Percentiles rank a stretch among this genome's conserved stretches.
Conservation (phyloP, 1,140 invertebrate species). For the Drosophila nikananu region DNA sequence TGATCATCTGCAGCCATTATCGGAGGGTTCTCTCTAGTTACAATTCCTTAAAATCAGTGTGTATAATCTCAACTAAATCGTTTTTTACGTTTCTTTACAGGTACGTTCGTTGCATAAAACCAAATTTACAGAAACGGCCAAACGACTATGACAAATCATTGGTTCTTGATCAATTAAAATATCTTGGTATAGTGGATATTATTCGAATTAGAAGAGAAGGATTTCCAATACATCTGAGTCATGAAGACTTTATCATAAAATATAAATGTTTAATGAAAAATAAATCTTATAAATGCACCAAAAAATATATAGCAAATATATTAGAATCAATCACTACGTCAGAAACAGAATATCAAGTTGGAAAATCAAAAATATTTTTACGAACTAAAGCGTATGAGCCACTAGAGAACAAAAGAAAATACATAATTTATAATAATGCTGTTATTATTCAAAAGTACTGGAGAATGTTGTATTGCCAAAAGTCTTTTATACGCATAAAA, state of each 20-base stretch:
- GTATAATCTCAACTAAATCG: neutral
- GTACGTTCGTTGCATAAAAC: conserved; percentile 98
- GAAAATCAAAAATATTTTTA: conserved; percentile 95
- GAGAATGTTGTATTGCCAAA: conserved; percentile 88
- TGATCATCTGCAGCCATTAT: too few relatives aligned
- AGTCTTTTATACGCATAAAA: conserved; percentile 80
- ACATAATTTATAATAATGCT: conserved; percentile 90
- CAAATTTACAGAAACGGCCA: conserved; percentile 94
- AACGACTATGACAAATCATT: conserved; percentile 93
- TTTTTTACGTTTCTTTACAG: conserved; percentile 84
- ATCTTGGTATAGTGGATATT: conserved; percentile 98
- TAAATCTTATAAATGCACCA: conserved; percentile 39
- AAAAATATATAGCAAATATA: conserved; percentile 78
- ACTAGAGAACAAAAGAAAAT: conserved; percentile 92
- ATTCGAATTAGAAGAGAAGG: conserved; percentile 97
- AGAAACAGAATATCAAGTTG: conserved; percentile 95
- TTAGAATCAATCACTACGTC: conserved; percentile 88
- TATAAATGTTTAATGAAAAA: conserved; percentile 75
- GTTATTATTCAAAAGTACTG: conserved; percentile 93
- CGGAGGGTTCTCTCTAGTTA: too few relatives aligned
- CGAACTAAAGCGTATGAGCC: conserved; percentile 94
- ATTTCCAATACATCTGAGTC: conserved; percentile 94
- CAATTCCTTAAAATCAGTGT: neutral
- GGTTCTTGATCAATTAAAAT: conserved; percentile 95
- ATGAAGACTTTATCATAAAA: conserved; percentile 91